phyloP scores from a whole-genome alignment of 2,797 vertebrate species.

The Scomberomorus guttatus region DNA sequence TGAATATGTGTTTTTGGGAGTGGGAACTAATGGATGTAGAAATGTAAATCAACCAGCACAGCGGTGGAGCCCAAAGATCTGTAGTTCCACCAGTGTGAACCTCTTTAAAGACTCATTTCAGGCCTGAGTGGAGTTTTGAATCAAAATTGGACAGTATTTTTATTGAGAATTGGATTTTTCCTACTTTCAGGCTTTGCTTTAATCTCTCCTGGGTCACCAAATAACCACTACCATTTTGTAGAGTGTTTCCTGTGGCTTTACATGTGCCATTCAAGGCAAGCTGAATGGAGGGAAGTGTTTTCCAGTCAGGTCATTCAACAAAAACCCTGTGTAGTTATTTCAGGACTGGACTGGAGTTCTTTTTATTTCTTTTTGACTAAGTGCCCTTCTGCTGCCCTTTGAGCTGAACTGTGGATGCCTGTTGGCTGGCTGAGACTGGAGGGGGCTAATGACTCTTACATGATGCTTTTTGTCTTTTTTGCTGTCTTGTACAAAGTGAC shows the following conservation, averaged over 20 bases:
- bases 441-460: constrained; percentile 46
- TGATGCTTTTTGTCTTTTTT: constrained; percentile 53
- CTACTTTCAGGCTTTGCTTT: constrained; percentile 45
- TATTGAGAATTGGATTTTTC: constrained; percentile 36
- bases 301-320: constrained; percentile 32
- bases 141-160: constrained; percentile 26
- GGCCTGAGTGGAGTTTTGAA: constrained; percentile 41
- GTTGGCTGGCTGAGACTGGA: constrained; percentile 44
- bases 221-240: constrained; percentile 10
- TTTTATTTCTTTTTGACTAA: constrained; percentile 61
- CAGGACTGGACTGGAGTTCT: constrained; percentile 11
- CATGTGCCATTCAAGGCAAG: constrained; percentile 20
- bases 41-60: constrained; percentile 46
- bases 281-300: constrained; percentile 16
- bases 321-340: constrained; percentile 22
- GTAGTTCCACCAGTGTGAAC: constrained; percentile 22
- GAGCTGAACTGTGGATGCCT: constrained; percentile 42
- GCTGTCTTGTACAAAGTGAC: constrained; percentile 63
- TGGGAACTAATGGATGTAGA: constrained; percentile 25
- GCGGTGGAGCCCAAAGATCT: constrained; percentile 22
- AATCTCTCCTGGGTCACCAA: constrained; percentile 48
- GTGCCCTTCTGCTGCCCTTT: constrained; percentile 77
- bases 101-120: constrained; percentile 41
- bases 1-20: constrained; percentile 18
- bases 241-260: constrained; percentile 39